phyloP scores from a whole-genome alignment of 2,888 invertebrate genomes.

The Siphonodentalium dalli region DNA sequence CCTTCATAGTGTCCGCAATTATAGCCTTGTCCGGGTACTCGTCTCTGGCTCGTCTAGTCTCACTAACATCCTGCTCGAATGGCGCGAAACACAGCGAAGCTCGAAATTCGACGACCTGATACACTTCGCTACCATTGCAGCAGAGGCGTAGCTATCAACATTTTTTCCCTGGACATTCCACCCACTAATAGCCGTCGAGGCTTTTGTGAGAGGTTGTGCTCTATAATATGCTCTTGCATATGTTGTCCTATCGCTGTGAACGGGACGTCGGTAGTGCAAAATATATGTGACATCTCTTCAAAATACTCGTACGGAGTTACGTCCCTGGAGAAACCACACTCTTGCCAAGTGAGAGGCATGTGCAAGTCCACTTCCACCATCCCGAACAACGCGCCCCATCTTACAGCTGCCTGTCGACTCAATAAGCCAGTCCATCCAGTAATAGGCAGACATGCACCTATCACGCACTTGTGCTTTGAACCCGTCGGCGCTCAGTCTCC shows the following conservation, averaged over 20 bases:
- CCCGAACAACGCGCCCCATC: no score
- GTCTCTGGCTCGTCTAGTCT: slow-evolving; percentile 3
- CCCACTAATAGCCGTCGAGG: no score
- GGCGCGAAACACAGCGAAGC: neutral
- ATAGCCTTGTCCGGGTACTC: neutral
- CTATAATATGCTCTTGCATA: no score
- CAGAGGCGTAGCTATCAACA: slow-evolving; percentile 13
- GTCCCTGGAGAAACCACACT: no score
- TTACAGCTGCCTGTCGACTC: neutral
- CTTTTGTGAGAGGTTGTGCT: no score
- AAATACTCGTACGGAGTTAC: no score
- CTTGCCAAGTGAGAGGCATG: no score
- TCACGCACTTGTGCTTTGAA: slow-evolving; percentile 26
- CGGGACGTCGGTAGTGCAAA: no score
- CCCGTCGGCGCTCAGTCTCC: slow-evolving; percentile 12
- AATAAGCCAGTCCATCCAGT: slow-evolving; percentile 26
- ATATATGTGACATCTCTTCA: no score
- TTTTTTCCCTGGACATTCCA: no score
- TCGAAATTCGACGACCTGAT: slow-evolving; percentile 9
- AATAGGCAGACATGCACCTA: slow-evolving; percentile 19
- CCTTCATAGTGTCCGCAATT: neutral
- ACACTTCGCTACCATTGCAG: neutral
- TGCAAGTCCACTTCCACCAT: no score
- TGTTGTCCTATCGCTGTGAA: no score
- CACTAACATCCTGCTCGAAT: slow-evolving; percentile 1